A percentile compares a stretch with the other conserved stretches of the same genome.
These are phyloP conservation scores for Capitella teleta DNA, from an alignment of 1,140 invertebrate species.

Conservation along the genomic window DNA sequence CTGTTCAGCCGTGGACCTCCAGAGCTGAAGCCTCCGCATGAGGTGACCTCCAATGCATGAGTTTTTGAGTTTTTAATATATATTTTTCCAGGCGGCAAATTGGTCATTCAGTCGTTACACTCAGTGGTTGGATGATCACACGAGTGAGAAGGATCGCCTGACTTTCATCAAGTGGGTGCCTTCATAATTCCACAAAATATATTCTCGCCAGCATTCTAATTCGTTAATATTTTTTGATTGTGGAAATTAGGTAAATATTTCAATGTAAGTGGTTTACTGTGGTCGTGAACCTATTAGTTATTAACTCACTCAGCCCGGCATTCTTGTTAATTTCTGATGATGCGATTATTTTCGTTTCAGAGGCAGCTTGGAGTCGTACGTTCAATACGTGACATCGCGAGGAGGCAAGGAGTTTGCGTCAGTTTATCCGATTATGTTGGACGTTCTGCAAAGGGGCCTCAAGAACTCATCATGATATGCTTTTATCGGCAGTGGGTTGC, in stretches of 20 bases:
- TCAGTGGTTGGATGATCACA: conserved; percentile 75
- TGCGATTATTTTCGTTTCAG: conserved; percentile 17
- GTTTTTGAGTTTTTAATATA: not conserved
- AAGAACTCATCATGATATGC: not conserved
- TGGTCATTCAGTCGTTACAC: conserved; percentile 78
- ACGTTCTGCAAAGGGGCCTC: conserved; percentile 44
- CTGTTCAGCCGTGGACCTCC: conserved; percentile 69
- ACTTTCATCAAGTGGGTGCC: conserved; percentile 45
- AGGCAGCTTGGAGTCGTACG: conserved; percentile 56
- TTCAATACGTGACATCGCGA: conserved; percentile 49
- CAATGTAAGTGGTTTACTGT: not conserved
- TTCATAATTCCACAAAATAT: too few species aligned
- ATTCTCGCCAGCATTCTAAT: not conserved
- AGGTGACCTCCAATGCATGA: conserved; percentile 35
- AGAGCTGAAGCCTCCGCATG: conserved; percentile 72
- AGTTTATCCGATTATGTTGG: conserved; percentile 55
- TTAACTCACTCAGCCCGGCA: too few species aligned
- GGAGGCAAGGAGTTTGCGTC: conserved; percentile 50
- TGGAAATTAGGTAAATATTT: not conserved
- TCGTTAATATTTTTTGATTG: not conserved
- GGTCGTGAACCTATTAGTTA: too few species aligned
- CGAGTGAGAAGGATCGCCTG: conserved; percentile 63
- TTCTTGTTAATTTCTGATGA: not conserved
- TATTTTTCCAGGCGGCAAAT: conserved; percentile 9
- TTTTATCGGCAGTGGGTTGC: not conserved